Evolutionary conservation across 2,888 invertebrate species (phyloP).

Genomic region (Ichneumoninae sp.): DNA sequence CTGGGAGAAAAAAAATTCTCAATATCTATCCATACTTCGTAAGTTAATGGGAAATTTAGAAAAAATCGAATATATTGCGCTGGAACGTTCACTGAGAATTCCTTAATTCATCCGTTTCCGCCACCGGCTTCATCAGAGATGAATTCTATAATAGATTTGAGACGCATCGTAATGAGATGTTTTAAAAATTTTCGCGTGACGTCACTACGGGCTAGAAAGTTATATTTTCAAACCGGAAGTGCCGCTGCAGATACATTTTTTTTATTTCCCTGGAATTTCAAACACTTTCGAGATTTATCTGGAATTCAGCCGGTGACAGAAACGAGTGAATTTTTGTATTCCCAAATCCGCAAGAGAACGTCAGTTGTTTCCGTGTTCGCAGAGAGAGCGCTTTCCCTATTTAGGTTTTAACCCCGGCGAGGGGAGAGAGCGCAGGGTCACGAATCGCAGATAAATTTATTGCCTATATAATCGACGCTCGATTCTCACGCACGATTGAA

Average conservation of each 20-base stretch:
- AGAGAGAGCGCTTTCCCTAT: not conserved
- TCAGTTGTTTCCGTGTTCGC: conserved; percentile 2
- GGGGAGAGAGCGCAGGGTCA: conserved; percentile 5
- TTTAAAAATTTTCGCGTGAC: too few species aligned
- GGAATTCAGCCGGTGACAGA: not conserved
- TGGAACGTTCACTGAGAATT: too few species aligned
- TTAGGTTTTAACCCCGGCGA: not conserved
- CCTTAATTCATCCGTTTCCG: too few species aligned
- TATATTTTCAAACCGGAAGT: too few species aligned
- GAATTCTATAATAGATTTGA: too few species aligned
- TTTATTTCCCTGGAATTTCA: too few species aligned
- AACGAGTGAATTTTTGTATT: not conserved
- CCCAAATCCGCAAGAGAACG: not conserved
- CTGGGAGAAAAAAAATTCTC: conserved; percentile 21
- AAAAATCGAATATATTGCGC: too few species aligned
- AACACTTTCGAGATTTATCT: not conserved
- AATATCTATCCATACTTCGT: not conserved
- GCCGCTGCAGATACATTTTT: too few species aligned
- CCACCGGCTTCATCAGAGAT: too few species aligned
- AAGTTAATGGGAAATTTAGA: too few species aligned
- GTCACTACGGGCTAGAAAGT: too few species aligned
- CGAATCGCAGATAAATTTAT: conserved; percentile 60
- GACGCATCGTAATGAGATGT: too few species aligned
- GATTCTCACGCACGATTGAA: conserved; percentile 69
- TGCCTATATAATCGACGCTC: conserved; percentile 64